Base-by-base conservation (phyloP, 2,888 invertebrate genomes). In the Platynereis dumerilii region DNA sequence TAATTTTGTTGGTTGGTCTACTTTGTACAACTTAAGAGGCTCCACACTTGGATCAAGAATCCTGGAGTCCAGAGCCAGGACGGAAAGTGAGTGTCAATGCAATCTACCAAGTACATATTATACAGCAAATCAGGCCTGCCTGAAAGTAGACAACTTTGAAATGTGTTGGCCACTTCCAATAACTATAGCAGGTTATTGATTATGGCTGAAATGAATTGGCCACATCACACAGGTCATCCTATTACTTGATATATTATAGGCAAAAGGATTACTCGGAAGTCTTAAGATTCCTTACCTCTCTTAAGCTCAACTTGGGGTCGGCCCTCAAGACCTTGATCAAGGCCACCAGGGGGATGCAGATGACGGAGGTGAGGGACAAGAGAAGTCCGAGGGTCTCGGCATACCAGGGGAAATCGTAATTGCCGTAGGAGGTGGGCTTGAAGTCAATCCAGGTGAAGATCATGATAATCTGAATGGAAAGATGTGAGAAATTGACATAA, bases 381-480 rank as follows among this genome's bases (percentile, higher is more conserved):
- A 88, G 77, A 89, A 91, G 90, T 3, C 92, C 92, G 29, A 92
- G 79, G 0, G 86, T 80, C 71, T 90, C 89, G 17, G 92, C 91
- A 87, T 90, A 91, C 15, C 79, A 69, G 0, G 92, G 92, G 80
- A 91, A 93, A 12, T 80, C 78, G 75, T 91, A 90, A 60, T 85
- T 85, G 53, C 88, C 90, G 77, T 91, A 92, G 3, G 82, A 76
- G 0, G 91, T 89, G 0, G 89, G 82, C 22, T 85, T 80, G 86
- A 91, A 91, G 70, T 89, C 88, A 3, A 86, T 81, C 86, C 91
- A 89, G 61, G 91, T 90, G 81, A 92, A 92, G 7, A 88, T 84
- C 68, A 93, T 87, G 58, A 93, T 89, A 34, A 86, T 88, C 92
- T 92, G 84, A n/a, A 85, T 78, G 61, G 66, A 65, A 61, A 45